A percentile compares a stretch with the other conserved stretches of the same genome.
Conservation (phyloP, 2,888 invertebrate species). For the Synergus gifuensis region DNA sequence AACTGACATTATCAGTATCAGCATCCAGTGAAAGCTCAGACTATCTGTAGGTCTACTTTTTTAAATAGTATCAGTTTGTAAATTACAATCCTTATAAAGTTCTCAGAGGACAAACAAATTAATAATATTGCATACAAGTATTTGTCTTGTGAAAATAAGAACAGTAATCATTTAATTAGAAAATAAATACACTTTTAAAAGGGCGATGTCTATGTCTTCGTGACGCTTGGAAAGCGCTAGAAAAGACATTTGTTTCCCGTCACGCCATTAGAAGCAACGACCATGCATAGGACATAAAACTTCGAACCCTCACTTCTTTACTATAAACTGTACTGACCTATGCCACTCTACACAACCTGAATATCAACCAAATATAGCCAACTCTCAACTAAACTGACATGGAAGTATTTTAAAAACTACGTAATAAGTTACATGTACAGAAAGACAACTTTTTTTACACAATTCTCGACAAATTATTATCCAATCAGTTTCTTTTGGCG, state of each 20-base stretch:
- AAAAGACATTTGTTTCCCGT: conserved; percentile 41
- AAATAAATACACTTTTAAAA: not conserved
- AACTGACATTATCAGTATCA: not conserved
- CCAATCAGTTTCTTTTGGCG: conserved; percentile 26
- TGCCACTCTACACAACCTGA: conserved; percentile 31
- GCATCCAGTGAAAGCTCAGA: not conserved
- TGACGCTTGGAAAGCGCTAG: conserved; percentile 39
- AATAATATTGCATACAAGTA: not conserved
- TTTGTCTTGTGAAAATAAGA: not conserved
- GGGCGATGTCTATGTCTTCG: conserved; percentile 5
- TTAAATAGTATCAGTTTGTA: not conserved
- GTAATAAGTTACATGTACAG: conserved; percentile 3
- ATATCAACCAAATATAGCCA: conserved; percentile 35
- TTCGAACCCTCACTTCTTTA: conserved; percentile 12
- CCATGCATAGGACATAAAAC: conserved; percentile 36
- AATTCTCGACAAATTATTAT: conserved; percentile 29
- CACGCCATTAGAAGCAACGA: conserved; percentile 29
- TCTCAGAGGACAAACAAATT: not conserved
- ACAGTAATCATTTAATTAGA: not conserved
- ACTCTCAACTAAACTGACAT: not conserved
- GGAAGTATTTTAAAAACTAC: conserved; percentile 25
- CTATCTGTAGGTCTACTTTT: not conserved
- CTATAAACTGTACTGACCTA: conserved; percentile 30
- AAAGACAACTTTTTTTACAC: conserved; percentile 11
- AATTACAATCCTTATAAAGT: not conserved